Evolutionary conservation across 2,888 invertebrate genomes (phyloP).

Genomic region (Parelbella ahira): DNA sequence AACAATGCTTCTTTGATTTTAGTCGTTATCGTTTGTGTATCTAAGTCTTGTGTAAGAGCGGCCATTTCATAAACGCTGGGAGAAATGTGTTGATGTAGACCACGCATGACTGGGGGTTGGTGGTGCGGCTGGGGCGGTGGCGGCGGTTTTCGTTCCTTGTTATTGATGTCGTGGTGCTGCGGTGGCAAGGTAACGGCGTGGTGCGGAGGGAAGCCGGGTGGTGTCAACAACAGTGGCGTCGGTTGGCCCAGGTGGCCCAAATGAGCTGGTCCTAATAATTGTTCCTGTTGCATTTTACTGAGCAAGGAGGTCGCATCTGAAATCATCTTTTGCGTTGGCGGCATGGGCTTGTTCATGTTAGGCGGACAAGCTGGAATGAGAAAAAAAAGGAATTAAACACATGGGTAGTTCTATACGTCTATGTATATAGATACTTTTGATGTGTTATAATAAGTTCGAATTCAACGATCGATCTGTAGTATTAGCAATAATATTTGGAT

Average conservation of each 20-base stretch:
- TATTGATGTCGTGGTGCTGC: slow-evolving; percentile 77
- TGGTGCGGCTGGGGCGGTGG: slow-evolving; percentile 83
- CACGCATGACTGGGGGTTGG: slow-evolving; percentile 84
- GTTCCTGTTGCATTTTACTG: slow-evolving; percentile 86
- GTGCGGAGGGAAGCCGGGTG: slow-evolving; percentile 88
- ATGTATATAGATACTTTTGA: too few species aligned
- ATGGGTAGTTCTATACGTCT: too few species aligned
- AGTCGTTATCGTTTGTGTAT: slow-evolving; percentile 97
- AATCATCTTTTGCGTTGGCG: slow-evolving; percentile 89
- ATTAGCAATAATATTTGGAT: too few species aligned
- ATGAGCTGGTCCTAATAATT: slow-evolving; percentile 79
- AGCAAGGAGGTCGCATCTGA: slow-evolving; percentile 84
- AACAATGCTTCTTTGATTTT: slow-evolving; percentile 98
- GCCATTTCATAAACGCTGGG: slow-evolving; percentile 99
- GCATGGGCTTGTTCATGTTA: slow-evolving; percentile 87
- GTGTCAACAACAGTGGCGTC: slow-evolving; percentile 85
- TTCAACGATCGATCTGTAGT: too few species aligned
- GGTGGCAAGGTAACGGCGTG: slow-evolving; percentile 85
- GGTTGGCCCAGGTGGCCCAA: slow-evolving; percentile 76
- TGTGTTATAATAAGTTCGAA: too few species aligned
- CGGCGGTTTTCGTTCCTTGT: slow-evolving; percentile 78
- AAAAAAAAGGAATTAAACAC: slow-evolving; percentile 40
- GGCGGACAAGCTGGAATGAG: slow-evolving; percentile 81
- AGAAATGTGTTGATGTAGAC: slow-evolving; percentile 90
- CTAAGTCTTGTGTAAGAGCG: slow-evolving; percentile 96